Conservation (phyloP, 2,888 invertebrate species). For the Bhutanitis thaidina region DNA sequence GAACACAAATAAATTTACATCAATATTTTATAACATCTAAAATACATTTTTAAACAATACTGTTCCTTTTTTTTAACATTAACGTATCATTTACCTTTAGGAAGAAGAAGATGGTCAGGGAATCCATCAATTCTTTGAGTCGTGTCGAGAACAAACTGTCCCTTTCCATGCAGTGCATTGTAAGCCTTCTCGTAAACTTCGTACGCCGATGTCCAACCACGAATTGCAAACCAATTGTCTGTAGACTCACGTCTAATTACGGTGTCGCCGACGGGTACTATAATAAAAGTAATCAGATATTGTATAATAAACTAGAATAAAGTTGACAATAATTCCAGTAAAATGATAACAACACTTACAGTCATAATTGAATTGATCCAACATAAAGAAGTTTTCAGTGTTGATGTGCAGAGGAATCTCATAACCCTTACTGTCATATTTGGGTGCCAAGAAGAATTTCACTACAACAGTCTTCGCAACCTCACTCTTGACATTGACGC, state of each 20-base stretch:
- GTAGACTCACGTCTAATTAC: conserved; percentile 78
- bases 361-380: conserved; percentile 78
- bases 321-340: not conserved
- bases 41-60: too few relatives aligned
- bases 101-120: conserved; percentile 82
- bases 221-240: conserved; percentile 77
- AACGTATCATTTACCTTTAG: conserved; percentile 74
- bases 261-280: conserved; percentile 66
- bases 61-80: too few relatives aligned
- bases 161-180: conserved; percentile 65
- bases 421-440: conserved; percentile 80
- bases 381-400: conserved; percentile 78
- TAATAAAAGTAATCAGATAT: conserved; percentile 5
- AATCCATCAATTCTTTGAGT: conserved; percentile 77
- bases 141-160: conserved; percentile 65
- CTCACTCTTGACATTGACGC: conserved; percentile 80
- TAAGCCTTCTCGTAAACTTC: conserved; percentile 68
- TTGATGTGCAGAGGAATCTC: conserved; percentile 74
- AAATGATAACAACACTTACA: conserved; percentile 51
- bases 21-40: not conserved
- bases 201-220: conserved; percentile 70
- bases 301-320: not conserved
- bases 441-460: conserved; percentile 85
- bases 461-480: conserved; percentile 74
- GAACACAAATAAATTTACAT: not conserved